Conservation (phyloP, 2,888 invertebrate genomes). For the Acronicta leporina region DNA sequence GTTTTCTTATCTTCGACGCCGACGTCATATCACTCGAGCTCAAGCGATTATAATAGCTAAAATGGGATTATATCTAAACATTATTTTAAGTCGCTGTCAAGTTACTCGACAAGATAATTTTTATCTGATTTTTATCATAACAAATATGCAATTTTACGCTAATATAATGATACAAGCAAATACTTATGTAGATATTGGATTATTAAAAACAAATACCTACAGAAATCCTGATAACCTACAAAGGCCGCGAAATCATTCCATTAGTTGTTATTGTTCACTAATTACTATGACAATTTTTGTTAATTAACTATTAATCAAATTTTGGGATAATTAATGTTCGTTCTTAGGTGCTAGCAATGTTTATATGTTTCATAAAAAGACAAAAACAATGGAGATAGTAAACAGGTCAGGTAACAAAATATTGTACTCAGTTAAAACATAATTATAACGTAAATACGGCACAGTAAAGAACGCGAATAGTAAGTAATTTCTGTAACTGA, state of each 20-base stretch:
- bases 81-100: conserved; percentile 19
- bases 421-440: too few species aligned
- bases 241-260: background rate
- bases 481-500: background rate
- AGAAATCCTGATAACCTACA: conserved; percentile 6
- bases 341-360: too few species aligned
- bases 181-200: conserved; percentile 5
- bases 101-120: conserved; percentile 17
- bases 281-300: background rate
- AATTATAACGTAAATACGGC: too few species aligned
- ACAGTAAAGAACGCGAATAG: too few species aligned
- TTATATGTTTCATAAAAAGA: too few species aligned
- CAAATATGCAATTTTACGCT: conserved; percentile 5
- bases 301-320: background rate
- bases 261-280: background rate
- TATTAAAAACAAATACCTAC: background rate
- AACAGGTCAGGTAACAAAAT: too few species aligned
- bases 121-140: conserved; percentile 23
- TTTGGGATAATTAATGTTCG: background rate
- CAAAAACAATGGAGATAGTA: too few species aligned
- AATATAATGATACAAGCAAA: conserved; percentile 1
- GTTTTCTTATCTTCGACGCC: conserved; percentile 22
- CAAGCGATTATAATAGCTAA: conserved; percentile 29
- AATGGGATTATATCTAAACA: conserved; percentile 21
- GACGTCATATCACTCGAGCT: conserved; percentile 36